Base-by-base conservation (phyloP, 2,113 vertebrate species). In the Procavia capensis region DNA sequence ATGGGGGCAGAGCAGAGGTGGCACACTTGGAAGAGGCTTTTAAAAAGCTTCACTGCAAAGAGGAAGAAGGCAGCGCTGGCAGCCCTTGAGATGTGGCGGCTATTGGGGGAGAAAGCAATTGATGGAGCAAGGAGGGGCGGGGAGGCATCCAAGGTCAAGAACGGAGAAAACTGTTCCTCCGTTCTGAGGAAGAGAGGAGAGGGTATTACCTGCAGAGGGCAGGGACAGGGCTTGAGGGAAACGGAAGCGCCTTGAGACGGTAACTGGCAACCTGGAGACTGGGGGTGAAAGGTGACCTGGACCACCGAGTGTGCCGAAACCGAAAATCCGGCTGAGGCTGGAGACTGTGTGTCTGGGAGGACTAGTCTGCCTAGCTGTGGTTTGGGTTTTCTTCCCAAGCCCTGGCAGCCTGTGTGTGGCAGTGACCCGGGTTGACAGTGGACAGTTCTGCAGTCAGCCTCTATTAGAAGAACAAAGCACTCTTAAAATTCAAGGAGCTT, bases 71-170 rank as follows among this genome's bases (percentile, higher is more conserved):
- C 63, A 43, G 29, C 3, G 43, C 63, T 11, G 34, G 68, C 11
- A 61, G 75, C 16, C 25, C 13, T 10, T 0, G 2, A 72, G 70
- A 66, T 0, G 0, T 25, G 70, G 50, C 41, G 36, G 6, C 0
- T 25, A 22, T 19, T 20, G 57, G 45, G 66, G 50, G 13, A 36
- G 41, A 74, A 34, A 5, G 22, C 1, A 57, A 29, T 17, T 29
- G 61, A 91, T 1, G 43, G 45, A 54, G 47, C 1, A 7, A 29
- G 13, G 41, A 20, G 47, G 7, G 57, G 41, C 27, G 14, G 17
- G 41, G 36, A 43, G 34, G 45, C 43, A 25, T 50, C 29, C 27
- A 50, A 29, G 16, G 45, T 36, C 54, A 80, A 36, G n/a, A 39
- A n/a, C n/a, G n/a, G n/a, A n/a, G n/a, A 31, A 0, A 4, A 63